Evolutionary conservation across 2,888 invertebrate species (phyloP), one percentile per base, ranked within the genome.

Genomic region (Pterostichus niger): DNA sequence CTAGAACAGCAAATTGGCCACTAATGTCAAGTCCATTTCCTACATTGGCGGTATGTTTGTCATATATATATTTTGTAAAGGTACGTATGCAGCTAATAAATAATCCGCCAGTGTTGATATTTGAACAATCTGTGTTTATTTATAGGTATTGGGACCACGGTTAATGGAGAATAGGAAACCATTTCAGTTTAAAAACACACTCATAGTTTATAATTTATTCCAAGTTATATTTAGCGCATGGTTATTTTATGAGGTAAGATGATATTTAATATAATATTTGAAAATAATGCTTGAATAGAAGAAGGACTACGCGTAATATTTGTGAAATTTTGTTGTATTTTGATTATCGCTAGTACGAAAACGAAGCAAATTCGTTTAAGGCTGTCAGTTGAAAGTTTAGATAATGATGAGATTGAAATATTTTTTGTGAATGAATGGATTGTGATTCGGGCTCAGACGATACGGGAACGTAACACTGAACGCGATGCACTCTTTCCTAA

Each of bases 1-100:
- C 94, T 85, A 93, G 98, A 89, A 97, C 98, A 87, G 96, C 96
- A 90, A 94, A 95, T 90, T 98, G 96, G 96, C 94, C 96, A 88
- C 92, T 98, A 91, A 98, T 99, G 97, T 95, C 96, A 88, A 96
- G 97, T 87, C 98, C 98, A 85, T 94, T 97, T 89, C 98, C 98
- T 88, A 98, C 98, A 87, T 92, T 98, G 90, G 92, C 95, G 90
- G 95, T 98, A 91, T 98, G 98, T 91, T 91, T 97, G 89, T 91
- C 93, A 88, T 99, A 98, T 91, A 94, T 98, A 87, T 95, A 96
- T 91, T 90, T 96, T 91, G 98, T 98, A 90, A 97, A 97, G 93
- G 94, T 94, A 24, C 24, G 24, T 24, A 24, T 3, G 3, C 24
- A 91, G 90, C 6, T 44, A 73, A 6, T 31, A 49, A 52, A 31